Evolutionary conservation across 2,797 vertebrate species (phyloP), one percentile per base, ranked within the genome.

Genomic region (Megaceryle alcyon): DNA sequence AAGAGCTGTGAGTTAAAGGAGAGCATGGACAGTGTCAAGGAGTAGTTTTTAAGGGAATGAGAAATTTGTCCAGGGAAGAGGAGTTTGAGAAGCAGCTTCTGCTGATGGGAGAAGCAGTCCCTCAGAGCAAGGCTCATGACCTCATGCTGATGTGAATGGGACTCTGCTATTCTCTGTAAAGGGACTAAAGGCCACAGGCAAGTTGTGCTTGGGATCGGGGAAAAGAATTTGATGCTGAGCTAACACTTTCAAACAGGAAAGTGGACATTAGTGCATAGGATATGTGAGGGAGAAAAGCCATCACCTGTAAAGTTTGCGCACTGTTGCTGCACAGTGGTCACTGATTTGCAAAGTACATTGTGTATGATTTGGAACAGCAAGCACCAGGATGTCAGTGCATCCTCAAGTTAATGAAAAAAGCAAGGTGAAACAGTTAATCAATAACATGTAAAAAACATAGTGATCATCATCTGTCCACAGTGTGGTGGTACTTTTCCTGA

Each of bases 391-490:
- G 66, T 43, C 39, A 33, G 33, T 43, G 90, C 89, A 92, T 96
- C 92, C 91, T 77, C 57, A 25, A 7, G 80, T 66, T 49, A 41
- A 46, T 51, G 91, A 59, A 44, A 66, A 75, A 61, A 92, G 68
- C 93, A 85, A 93, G 93, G 94, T 94, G 94, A 94, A 89, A 28
- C 4, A 2, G 93, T 96, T 95, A 96, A 97, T 95, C 78, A 92
- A 7, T 96, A 90, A 96, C 90, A 33, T 11, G 57, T 75, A 23
- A 86, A 93, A 96, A 93, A 28, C 88, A 78, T 35, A 23, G 57
- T 51, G 83, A 63, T 88, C 46, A 9, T 94, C 75, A 69, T 48
- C 71, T 82, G 22, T 19, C 68, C 80, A 65, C 82, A 66, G 49
- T 21, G 51, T 33, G 23, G 43, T 80, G 86, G 49, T 84, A 54